Evolutionary conservation across 2,113 vertebrate species (phyloP), one percentile per base, ranked within the genome.

Genomic region (Chamaetylas fuelleborni): DNA sequence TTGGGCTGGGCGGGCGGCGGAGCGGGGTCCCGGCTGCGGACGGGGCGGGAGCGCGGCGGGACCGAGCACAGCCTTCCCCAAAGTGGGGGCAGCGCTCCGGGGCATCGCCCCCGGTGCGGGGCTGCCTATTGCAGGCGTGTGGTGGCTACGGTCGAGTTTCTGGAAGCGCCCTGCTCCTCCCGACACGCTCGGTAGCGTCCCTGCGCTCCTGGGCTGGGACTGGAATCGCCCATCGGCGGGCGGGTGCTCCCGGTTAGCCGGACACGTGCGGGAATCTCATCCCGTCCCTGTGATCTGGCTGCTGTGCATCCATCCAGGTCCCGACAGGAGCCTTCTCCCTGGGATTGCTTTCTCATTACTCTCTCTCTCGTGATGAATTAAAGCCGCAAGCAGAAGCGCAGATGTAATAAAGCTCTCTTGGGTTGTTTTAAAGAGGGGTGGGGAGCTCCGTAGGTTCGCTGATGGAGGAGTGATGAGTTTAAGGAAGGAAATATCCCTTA

Each of bases 131-230:
- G 61, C 54, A 2, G 38, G 20, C 19, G 4, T 22, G 34, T 1
- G 48, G 40, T 4, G 26, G 3, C 16, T 19, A 22, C 72, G 26
- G 48, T 54, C 51, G 74, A 33, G 57, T 26, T 53, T 72, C 40
- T 62, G 28, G 28, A 20, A 25, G 71, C 31, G 48, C 58, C 19
- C 8, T 31, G 18, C 50, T 53, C 12, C 38, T 26, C 23, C 56
- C 43, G 4, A 3, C 9, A 3, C 51, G 0, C 26, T 29, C 28
- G 2, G 29, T 7, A 7, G 6, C 6, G 62, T 34, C 31, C 42
- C 25, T 29, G 25, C 1, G 1, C 51, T 15, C 18, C 1, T 3
- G 65, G 1, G 51, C 40, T 0, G 45, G 36, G 45, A 67, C 81
- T 20, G 34, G 42, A 3, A 5, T 13, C 33, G 54, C 50, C 23